These are phyloP conservation scores for Tupaia chinensis DNA, from an alignment of 2,113 vertebrate genomes.

Conservation along the genomic window DNA sequence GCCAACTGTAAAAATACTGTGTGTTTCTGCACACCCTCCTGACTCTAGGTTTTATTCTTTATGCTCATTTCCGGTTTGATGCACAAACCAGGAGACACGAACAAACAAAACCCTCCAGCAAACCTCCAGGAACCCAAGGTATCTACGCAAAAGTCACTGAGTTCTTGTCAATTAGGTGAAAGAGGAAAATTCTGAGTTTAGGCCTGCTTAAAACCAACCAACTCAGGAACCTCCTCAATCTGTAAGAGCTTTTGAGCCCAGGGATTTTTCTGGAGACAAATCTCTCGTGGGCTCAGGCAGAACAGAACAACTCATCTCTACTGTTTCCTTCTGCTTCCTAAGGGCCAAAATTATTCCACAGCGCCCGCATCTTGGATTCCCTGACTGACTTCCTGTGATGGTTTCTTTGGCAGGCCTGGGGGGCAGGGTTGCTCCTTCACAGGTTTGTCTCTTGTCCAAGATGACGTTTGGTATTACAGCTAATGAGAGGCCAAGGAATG, in stretches of 20 bases:
- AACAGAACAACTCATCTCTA: not conserved
- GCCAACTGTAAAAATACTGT: not conserved
- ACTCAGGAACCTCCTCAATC: not conserved
- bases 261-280: constrained; percentile 3
- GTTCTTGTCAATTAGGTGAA: not conserved
- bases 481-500: not conserved
- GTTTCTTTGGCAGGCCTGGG: not conserved
- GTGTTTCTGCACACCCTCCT: not conserved
- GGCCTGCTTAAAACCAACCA: not conserved
- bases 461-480: not conserved
- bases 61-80: not conserved
- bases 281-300: not conserved
- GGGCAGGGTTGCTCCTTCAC: no score
- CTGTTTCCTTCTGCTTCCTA: not conserved
- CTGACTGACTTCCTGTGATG: rapidly evolving
- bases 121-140: not conserved
- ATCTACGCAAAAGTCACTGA: not conserved
- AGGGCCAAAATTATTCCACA: not conserved
- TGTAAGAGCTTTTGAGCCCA: not conserved
- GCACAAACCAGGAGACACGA: not conserved
- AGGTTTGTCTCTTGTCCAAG: no score
- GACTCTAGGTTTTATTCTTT: not conserved
- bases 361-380: not conserved
- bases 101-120: not conserved
- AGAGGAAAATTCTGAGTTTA: not conserved